These are phyloP conservation scores for Drosophila rufa DNA, from an alignment of 1,140 invertebrate genomes.

Conservation along the genomic window DNA sequence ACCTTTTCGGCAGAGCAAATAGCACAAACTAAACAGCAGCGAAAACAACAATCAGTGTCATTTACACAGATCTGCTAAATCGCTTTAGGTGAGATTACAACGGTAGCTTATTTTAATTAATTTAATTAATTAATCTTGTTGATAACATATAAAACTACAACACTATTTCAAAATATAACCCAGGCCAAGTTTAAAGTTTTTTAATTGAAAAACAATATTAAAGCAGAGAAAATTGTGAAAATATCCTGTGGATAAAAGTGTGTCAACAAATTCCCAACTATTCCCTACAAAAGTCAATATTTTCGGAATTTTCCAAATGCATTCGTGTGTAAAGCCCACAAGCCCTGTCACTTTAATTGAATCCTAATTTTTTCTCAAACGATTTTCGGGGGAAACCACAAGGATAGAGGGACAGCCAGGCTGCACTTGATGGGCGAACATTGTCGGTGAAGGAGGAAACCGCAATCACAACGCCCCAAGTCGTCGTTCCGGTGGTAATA, in stretches of 20 bases:
- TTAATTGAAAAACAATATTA: too few relatives aligned
- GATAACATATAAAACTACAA: too few relatives aligned
- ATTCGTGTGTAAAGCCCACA: constrained; percentile 26
- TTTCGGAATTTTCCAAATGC: neutral
- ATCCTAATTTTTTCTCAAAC: constrained; percentile 20
- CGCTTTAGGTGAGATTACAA: constrained; percentile 18
- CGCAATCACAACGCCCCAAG: constrained; percentile 61
- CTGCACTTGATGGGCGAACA: constrained; percentile 11
- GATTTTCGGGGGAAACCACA: constrained; percentile 31
- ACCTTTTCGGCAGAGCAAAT: neutral
- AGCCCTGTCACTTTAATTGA: constrained; percentile 34
- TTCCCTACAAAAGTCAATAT: neutral
- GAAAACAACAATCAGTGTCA: constrained; percentile 33
- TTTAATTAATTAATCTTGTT: too few relatives aligned
- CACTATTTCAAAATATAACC: too few relatives aligned
- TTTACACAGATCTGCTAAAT: constrained; percentile 33
- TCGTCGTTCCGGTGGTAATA: constrained; percentile 64
- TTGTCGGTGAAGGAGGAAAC: constrained; percentile 43
- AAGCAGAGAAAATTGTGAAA: neutral
- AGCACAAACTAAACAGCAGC: constrained; percentile 5
- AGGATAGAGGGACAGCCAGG: neutral
- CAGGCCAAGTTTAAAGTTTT: neutral
- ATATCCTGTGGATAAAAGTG: neutral
- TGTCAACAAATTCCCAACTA: neutral
- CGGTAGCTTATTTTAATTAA: too few relatives aligned